A percentile compares a stretch with the other conserved stretches of the same genome.
Evolutionary conservation across 2,797 vertebrate species (phyloP).

Genomic region (Pseudocheirus occidentalis): DNA sequence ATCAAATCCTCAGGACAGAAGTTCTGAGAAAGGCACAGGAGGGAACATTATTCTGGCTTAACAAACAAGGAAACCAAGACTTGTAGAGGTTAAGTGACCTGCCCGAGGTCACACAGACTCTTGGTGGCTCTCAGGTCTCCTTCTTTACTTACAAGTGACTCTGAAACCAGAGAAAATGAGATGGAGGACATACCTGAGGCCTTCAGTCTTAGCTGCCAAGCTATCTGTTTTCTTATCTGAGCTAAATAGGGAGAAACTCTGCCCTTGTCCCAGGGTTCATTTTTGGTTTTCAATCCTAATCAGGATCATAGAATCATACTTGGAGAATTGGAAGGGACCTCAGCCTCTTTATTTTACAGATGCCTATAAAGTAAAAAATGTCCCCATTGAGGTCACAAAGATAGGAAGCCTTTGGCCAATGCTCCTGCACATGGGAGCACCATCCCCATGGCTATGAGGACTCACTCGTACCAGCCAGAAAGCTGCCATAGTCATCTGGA

Average conservation of each 20-base stretch:
- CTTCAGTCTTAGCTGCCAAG: not conserved
- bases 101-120: not conserved
- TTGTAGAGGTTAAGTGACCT: not conserved
- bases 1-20: not conserved
- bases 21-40: not conserved
- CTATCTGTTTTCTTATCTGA: not conserved
- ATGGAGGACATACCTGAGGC: not conserved
- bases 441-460: not conserved
- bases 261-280: not conserved
- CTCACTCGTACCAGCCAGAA: not conserved
- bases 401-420: not conserved
- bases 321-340: not conserved
- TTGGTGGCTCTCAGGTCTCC: not conserved
- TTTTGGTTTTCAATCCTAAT: not conserved
- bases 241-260: not conserved
- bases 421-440: not conserved
- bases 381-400: not conserved
- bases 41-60: not conserved
- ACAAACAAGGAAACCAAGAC: not conserved
- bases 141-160: not conserved
- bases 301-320: not conserved
- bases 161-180: not conserved
- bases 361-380: no score
- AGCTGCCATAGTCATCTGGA: not conserved
- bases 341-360: not conserved